phyloP scores from a whole-genome alignment of 2,888 invertebrate species.

The Drosophila anomalata region DNA sequence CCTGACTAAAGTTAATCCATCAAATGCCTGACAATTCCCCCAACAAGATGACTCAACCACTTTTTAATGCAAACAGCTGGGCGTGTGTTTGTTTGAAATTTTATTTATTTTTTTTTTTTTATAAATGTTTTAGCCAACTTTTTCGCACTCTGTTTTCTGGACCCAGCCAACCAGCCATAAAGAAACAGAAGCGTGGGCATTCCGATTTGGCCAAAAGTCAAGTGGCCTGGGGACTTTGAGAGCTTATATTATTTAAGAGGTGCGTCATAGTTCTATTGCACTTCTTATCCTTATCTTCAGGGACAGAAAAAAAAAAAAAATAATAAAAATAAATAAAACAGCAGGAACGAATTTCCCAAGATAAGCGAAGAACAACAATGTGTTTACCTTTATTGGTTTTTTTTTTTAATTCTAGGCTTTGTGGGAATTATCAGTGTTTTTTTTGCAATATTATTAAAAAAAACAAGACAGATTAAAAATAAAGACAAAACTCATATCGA shows the following conservation, averaged over 20 bases:
- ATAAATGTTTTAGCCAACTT: slow-evolving; percentile 24
- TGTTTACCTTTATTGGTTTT: not conserved
- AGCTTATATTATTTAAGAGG: slow-evolving; percentile 13
- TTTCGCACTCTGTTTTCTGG: slow-evolving; percentile 44
- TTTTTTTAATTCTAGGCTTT: not conserved
- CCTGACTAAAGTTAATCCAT: slow-evolving; percentile 32
- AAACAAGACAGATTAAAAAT: no score
- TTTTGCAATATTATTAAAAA: not conserved
- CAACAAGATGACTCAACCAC: slow-evolving; percentile 27
- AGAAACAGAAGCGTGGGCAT: slow-evolving; percentile 39
- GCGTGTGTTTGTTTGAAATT: slow-evolving; percentile 28
- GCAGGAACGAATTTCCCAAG: slow-evolving; percentile 12
- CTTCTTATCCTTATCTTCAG: slow-evolving; percentile 48
- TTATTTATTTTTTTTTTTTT: slow-evolving; percentile 1
- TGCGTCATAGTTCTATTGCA: slow-evolving; percentile 58
- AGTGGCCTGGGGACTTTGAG: slow-evolving; percentile 34
- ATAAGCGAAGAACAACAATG: not conserved
- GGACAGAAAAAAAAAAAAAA: slow-evolving; percentile 1
- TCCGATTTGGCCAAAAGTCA: slow-evolving; percentile 59
- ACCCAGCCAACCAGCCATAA: slow-evolving; percentile 10
- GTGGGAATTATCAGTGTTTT: not conserved
- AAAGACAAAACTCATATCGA: not conserved
- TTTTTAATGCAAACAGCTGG: not conserved
- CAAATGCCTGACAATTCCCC: slow-evolving; percentile 19
- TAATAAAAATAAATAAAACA: not conserved